phyloP scores from a whole-genome alignment of 2,797 vertebrate genomes.

The Antrozous pallidus region DNA sequence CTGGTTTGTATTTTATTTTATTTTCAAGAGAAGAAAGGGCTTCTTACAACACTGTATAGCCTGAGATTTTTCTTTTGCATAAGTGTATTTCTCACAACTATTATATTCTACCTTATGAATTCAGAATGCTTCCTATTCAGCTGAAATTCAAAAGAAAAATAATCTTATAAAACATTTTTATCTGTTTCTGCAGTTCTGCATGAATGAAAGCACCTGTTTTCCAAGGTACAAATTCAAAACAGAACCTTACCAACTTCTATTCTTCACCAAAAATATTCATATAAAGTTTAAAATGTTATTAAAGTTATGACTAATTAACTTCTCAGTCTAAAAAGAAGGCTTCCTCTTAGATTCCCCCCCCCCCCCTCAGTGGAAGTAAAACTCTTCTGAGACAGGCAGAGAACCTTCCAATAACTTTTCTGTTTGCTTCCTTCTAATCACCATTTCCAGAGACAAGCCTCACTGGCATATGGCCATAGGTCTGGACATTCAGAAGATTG shows the following conservation, averaged over 20 bases:
- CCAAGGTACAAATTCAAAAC: slow-evolving; percentile 6
- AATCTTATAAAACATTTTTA: not conserved
- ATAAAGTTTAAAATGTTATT: slow-evolving; percentile 31
- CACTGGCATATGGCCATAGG: not conserved
- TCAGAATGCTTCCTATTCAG: slow-evolving; percentile 10
- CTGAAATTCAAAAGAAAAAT: slow-evolving; percentile 35
- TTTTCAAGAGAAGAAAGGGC: not conserved
- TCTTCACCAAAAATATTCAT: not conserved
- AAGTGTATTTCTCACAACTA: not conserved
- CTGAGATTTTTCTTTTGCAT: not conserved
- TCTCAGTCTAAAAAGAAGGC: slow-evolving; percentile 31
- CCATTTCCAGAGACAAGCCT: not conserved
- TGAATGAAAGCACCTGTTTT: slow-evolving; percentile 46
- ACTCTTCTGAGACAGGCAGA: not conserved
- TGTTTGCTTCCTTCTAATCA: not conserved
- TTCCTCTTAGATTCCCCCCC: not conserved
- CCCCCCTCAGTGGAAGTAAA: not conserved
- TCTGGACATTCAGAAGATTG: not conserved
- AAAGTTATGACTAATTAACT: slow-evolving; percentile 1
- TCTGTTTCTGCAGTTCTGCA: slow-evolving; percentile 14
- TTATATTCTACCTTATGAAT: not conserved
- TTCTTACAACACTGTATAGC: not conserved
- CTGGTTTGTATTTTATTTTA: not conserved
- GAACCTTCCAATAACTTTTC: not conserved
- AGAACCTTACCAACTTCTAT: slow-evolving; percentile 21